Conservation (phyloP, 2,888 invertebrate species). For the Trichopoda pennipes region DNA sequence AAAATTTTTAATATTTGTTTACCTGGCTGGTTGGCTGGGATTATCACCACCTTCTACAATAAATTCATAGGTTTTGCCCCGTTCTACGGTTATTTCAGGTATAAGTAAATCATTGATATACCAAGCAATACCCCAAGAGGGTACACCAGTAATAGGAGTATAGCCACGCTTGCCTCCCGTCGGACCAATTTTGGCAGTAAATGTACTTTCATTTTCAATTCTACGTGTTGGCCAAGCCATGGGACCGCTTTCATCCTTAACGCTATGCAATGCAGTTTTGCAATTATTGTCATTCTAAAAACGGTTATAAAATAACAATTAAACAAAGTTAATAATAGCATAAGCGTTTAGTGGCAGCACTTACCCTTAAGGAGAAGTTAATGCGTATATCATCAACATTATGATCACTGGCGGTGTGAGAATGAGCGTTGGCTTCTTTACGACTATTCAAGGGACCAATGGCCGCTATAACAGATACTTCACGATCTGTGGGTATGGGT, state of each 20-base stretch:
- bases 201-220: conserved; percentile 83
- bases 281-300: conserved; percentile 87
- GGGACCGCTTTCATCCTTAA: conserved; percentile 83
- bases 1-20: conserved; percentile 65
- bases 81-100: conserved; percentile 93
- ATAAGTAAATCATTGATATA: conserved; percentile 94
- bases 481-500: conserved; percentile 85
- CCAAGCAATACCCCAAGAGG: conserved; percentile 95
- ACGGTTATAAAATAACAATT: neutral
- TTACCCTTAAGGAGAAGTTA: conserved; percentile 87
- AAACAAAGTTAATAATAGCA: neutral
- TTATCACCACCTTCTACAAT: conserved; percentile 92
- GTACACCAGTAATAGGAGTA: conserved; percentile 88
- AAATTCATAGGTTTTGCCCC: conserved; percentile 93
- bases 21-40: conserved; percentile 88
- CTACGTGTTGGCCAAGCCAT: conserved; percentile 88
- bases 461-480: conserved; percentile 92
- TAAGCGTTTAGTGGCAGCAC: conserved; percentile 34
- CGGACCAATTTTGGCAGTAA: conserved; percentile 91
- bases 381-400: conserved; percentile 86
- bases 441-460: conserved; percentile 91
- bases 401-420: conserved; percentile 80
- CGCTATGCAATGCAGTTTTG: conserved; percentile 84
- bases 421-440: conserved; percentile 92
- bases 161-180: conserved; percentile 91